phyloP scores from a whole-genome alignment of 1,140 invertebrate genomes.

The Cecropterus lyciades region DNA sequence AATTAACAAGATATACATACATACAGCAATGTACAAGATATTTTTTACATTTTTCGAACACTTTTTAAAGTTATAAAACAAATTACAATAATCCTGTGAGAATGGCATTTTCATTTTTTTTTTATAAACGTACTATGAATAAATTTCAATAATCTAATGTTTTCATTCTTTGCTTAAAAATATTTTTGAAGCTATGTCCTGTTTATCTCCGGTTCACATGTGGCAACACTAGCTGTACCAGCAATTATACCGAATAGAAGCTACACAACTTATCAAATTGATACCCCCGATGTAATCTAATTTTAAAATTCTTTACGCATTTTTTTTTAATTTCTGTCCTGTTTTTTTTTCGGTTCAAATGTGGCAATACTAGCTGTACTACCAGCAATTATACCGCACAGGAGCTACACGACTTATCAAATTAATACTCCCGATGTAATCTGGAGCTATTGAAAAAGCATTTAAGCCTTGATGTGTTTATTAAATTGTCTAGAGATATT shows the following conservation, averaged over 20 bases:
- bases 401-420: slow-evolving; percentile 48
- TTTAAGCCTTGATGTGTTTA: slow-evolving; percentile 68
- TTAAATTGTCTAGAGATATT: slow-evolving; percentile 68
- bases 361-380: slow-evolving; percentile 10
- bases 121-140: no score
- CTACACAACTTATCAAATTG: slow-evolving; percentile 52
- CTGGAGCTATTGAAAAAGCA: slow-evolving; percentile 61
- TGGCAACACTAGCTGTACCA: slow-evolving; percentile 25
- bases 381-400: slow-evolving; percentile 52
- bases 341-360: not conserved
- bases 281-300: slow-evolving; percentile 55
- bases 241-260: slow-evolving; percentile 55
- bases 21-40: no score
- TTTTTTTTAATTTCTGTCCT: slow-evolving; percentile 1
- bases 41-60: no score
- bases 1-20: no score
- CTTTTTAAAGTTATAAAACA: no score
- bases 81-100: no score
- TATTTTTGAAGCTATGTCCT: no score
- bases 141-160: no score
- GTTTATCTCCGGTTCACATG: not conserved
- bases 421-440: slow-evolving; percentile 59
- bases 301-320: no score
- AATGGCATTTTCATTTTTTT: no score
- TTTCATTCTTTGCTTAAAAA: no score